Evolutionary conservation across 1,140 invertebrate species (phyloP).

Genomic region (Drosophila parvula): DNA sequence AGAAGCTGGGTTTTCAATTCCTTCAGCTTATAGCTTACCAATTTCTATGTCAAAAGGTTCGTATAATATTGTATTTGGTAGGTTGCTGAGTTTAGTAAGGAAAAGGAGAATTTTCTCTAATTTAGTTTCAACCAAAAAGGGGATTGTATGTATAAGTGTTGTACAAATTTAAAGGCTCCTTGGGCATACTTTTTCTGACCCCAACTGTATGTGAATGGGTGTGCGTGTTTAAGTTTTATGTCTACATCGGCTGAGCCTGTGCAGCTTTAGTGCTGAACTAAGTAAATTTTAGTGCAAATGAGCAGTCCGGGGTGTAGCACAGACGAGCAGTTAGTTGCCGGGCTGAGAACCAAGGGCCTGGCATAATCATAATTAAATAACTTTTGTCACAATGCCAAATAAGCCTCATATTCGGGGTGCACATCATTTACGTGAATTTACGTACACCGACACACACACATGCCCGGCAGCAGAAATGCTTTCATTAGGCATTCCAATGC

Average conservation of each 20-base stretch:
- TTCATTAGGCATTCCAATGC: slow-evolving; percentile 73
- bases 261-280: slow-evolving; percentile 77
- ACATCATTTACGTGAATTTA: slow-evolving; percentile 78
- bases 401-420: slow-evolving; percentile 52
- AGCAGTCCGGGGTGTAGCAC: slow-evolving; percentile 58
- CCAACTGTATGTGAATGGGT: slow-evolving; percentile 6
- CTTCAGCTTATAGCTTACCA: no score
- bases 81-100: no score
- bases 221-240: slow-evolving; percentile 76
- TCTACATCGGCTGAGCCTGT: slow-evolving; percentile 70
- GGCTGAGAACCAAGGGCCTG: slow-evolving; percentile 49
- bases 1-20: background rate
- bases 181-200: background rate
- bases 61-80: no score
- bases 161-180: background rate
- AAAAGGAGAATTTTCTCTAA: no score
- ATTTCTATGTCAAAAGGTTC: no score
- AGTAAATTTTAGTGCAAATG: slow-evolving; percentile 77
- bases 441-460: slow-evolving; percentile 53
- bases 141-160: background rate
- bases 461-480: slow-evolving; percentile 42
- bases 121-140: no score
- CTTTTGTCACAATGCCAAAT: slow-evolving; percentile 77
- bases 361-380: slow-evolving; percentile 81
- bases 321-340: slow-evolving; percentile 60